Percentiles rank a stretch among this genome's conserved stretches.
Evolutionary conservation across 37 sponge, comb jelly and placozoan genomes (phyloP).

Genomic region (Spongilla lacustris): DNA sequence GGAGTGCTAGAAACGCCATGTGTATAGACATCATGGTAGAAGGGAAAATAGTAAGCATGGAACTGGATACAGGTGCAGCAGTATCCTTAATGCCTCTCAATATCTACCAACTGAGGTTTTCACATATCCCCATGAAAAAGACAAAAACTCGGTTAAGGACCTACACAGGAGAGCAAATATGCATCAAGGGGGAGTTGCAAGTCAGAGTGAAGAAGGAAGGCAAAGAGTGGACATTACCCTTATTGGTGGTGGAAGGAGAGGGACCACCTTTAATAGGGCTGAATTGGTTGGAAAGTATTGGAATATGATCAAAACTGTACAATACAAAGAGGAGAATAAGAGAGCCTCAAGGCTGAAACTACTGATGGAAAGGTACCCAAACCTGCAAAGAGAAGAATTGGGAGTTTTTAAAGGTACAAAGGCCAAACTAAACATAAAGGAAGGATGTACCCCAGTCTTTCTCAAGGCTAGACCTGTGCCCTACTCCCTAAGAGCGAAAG

Average conservation of each 20-base stretch:
- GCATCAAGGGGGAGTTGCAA: neutral
- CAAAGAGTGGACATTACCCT: neutral
- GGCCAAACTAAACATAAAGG: neutral
- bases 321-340: neutral
- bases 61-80: constrained; percentile 4
- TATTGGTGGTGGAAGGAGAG: neutral
- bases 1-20: neutral
- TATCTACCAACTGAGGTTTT: neutral
- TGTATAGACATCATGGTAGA: neutral
- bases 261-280: neutral
- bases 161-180: neutral
- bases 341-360: neutral
- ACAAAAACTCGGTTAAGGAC: neutral
- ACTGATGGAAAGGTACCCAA: neutral
- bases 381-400: constrained; percentile 4
- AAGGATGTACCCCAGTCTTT: neutral
- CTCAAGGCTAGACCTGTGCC: constrained; percentile 6
- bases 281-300: neutral
- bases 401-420: neutral
- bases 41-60: neutral
- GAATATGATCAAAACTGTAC: neutral
- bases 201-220: constrained; percentile 9
- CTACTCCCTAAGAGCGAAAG: neutral
- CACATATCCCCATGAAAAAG: neutral
- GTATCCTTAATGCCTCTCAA: neutral